Conservation (phyloP, 1,140 invertebrate species). For the Paraescarpia echinospica region DNA sequence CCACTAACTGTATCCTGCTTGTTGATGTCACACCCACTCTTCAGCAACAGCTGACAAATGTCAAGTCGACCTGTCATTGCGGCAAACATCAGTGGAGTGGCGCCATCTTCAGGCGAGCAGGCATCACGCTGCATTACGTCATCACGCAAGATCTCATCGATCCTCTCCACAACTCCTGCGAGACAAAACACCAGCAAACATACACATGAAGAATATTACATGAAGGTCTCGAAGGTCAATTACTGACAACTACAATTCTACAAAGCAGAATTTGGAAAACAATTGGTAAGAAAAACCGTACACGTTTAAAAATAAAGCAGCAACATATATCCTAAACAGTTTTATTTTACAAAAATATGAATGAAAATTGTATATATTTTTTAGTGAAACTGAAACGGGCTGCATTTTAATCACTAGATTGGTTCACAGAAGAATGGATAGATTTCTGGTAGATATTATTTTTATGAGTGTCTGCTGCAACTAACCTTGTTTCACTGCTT, state of each 20-base stretch:
- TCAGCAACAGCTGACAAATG: slow-evolving; percentile 52
- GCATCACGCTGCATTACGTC: slow-evolving; percentile 52
- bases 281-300: not conserved
- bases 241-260: not conserved
- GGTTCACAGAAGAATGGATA: too few relatives aligned
- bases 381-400: too few relatives aligned
- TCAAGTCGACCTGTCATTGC: slow-evolving; percentile 56
- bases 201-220: not conserved
- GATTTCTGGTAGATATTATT: not conserved
- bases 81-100: slow-evolving; percentile 59
- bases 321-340: not conserved
- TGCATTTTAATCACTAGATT: too few relatives aligned
- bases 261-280: not conserved
- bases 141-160: slow-evolving; percentile 49
- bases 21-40: slow-evolving; percentile 55
- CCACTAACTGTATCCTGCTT: slow-evolving; percentile 58
- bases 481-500: slow-evolving; percentile 54
- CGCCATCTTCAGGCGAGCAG: slow-evolving; percentile 54
- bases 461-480: not conserved
- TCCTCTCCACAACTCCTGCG: slow-evolving; percentile 48
- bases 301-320: not conserved
- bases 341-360: not conserved
- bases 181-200: not conserved
- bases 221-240: not conserved
- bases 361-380: too few relatives aligned